Evolutionary conservation across 2,888 invertebrate species (phyloP).

Genomic region (Patella ulyssiponensis): DNA sequence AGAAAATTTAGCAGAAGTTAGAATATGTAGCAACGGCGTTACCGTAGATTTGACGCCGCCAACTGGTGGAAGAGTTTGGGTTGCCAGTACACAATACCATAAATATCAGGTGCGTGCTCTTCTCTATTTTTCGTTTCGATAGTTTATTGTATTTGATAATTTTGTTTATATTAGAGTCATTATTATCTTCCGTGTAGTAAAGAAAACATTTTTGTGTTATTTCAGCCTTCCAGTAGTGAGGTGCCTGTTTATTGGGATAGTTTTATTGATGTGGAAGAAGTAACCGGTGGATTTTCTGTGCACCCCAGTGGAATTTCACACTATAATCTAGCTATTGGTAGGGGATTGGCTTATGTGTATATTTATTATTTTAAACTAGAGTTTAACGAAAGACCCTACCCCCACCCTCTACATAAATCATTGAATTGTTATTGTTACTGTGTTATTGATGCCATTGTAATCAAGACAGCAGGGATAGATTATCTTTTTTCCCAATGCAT

Average conservation of each 20-base stretch:
- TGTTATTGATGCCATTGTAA: too few relatives aligned
- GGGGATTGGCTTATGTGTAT: neutral
- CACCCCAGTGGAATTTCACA: conserved; percentile 20
- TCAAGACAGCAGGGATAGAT: too few relatives aligned
- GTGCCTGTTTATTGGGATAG: conserved; percentile 11
- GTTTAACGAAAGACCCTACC: too few relatives aligned
- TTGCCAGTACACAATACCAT: conserved; percentile 24
- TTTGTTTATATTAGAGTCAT: too few relatives aligned
- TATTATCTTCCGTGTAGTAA: too few relatives aligned
- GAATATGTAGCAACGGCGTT: conserved; percentile 50
- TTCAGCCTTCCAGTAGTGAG: conserved; percentile 8
- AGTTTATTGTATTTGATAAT: too few relatives aligned
- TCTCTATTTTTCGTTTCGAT: too few relatives aligned
- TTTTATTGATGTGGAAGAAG: conserved; percentile 19
- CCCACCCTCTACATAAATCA: too few relatives aligned
- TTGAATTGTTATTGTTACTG: too few relatives aligned
- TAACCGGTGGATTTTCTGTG: neutral
- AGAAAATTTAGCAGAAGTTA: conserved; percentile 39
- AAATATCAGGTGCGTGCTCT: conserved; percentile 16
- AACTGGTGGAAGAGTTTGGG: conserved; percentile 35
- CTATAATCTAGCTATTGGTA: conserved; percentile 18
- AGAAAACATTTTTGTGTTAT: neutral
- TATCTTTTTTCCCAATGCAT: too few relatives aligned
- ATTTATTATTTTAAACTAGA: too few relatives aligned
- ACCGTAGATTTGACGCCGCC: conserved; percentile 49